Evolutionary conservation across 2,888 invertebrate species (phyloP).

Genomic region (Panzeria rudis): DNA sequence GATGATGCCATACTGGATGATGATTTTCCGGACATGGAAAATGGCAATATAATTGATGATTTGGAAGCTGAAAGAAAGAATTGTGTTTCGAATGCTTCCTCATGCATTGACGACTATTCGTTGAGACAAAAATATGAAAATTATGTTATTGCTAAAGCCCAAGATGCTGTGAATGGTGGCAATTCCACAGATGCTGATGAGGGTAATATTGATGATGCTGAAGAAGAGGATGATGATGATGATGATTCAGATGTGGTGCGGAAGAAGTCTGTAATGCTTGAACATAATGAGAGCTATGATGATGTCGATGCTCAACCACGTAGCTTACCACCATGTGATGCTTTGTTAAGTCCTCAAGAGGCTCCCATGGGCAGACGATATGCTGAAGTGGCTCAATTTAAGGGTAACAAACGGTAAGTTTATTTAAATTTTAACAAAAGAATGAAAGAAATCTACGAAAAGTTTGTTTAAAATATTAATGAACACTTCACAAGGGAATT

Average conservation of each 20-base stretch:
- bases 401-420: slow-evolving; percentile 79
- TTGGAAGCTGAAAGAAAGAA: slow-evolving; percentile 75
- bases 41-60: slow-evolving; percentile 80
- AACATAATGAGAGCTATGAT: slow-evolving; percentile 55
- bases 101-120: slow-evolving; percentile 82
- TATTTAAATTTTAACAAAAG: slow-evolving; percentile 18
- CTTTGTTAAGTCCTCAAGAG: slow-evolving; percentile 83
- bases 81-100: slow-evolving; percentile 79
- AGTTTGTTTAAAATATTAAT: slow-evolving; percentile 30
- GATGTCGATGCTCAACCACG: slow-evolving; percentile 61
- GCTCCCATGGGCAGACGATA: slow-evolving; percentile 83
- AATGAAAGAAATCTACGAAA: not conserved
- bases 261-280: slow-evolving; percentile 55
- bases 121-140: slow-evolving; percentile 82
- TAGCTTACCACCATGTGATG: slow-evolving; percentile 76
- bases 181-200: slow-evolving; percentile 73
- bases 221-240: slow-evolving; percentile 37
- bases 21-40: slow-evolving; percentile 81
- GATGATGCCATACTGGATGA: slow-evolving; percentile 78
- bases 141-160: slow-evolving; percentile 78
- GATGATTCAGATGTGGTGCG: slow-evolving; percentile 16
- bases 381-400: slow-evolving; percentile 83
- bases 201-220: slow-evolving; percentile 64
- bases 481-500: slow-evolving; percentile 18
- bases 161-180: slow-evolving; percentile 63